Evolutionary conservation across 2,888 invertebrate genomes (phyloP).

Genomic region (Onchidella celtica): DNA sequence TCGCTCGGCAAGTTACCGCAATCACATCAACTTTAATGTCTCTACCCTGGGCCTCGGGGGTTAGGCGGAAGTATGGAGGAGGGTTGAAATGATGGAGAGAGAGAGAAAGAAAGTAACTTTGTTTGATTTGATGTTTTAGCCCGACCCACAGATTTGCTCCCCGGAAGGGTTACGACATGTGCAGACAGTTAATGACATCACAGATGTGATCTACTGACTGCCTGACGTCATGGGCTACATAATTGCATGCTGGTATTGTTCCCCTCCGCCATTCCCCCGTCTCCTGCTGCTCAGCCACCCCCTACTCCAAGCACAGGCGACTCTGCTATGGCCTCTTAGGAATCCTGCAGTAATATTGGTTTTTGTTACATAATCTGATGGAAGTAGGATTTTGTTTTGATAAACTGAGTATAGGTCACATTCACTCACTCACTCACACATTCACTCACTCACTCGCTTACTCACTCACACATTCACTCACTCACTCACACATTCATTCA

Average conservation of each 20-base stretch:
- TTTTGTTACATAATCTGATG: too few species aligned
- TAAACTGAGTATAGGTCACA: background rate
- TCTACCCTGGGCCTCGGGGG: background rate
- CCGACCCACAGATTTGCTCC: too few species aligned
- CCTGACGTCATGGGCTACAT: background rate
- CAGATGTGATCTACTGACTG: too few species aligned
- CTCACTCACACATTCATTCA: background rate
- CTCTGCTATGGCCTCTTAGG: too few species aligned
- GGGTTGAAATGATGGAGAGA: background rate
- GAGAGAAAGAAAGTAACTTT: background rate
- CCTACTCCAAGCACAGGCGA: too few species aligned
- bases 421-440: background rate
- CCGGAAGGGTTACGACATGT: too few species aligned
- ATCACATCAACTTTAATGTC: slow-evolving; percentile 40
- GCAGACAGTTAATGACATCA: too few species aligned
- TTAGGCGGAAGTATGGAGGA: background rate
- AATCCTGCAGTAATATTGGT: too few species aligned
- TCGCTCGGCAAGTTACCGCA: slow-evolving; percentile 45
- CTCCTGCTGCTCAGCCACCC: background rate
- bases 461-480: background rate
- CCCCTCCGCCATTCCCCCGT: background rate
- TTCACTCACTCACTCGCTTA: background rate
- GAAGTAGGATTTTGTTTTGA: too few species aligned
- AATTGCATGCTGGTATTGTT: background rate
- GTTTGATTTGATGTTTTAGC: too few species aligned